Conservation (phyloP, 2,113 vertebrate genomes). For the Paramisgurnus dabryanus region DNA sequence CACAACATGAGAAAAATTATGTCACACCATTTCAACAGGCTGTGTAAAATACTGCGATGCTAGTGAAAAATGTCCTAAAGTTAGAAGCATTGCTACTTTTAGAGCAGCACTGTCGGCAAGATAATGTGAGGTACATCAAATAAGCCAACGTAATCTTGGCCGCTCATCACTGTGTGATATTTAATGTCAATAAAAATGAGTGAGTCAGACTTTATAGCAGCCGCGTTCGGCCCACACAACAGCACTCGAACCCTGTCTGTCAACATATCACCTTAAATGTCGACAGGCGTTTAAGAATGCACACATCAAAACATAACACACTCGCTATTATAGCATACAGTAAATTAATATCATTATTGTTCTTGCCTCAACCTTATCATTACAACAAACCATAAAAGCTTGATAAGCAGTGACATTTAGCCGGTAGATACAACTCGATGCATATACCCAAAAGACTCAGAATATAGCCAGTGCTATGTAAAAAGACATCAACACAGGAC, state of each 20-base stretch:
- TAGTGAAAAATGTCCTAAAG: background rate
- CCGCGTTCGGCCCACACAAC: slow-evolving; percentile 32
- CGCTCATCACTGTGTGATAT: slow-evolving; percentile 11
- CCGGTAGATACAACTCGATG: too few species aligned
- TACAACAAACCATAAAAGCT: too few species aligned
- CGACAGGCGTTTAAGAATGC: background rate
- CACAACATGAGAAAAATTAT: background rate
- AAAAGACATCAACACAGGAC: background rate
- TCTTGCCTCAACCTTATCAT: too few species aligned
- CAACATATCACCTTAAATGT: slow-evolving; percentile 20
- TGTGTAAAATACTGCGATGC: background rate
- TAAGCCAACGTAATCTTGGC: slow-evolving; percentile 7
- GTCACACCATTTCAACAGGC: too few species aligned
- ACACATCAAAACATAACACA: slow-evolving; percentile 41
- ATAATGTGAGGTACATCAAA: slow-evolving; percentile 2
- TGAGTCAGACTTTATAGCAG: slow-evolving; percentile 39
- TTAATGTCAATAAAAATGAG: slow-evolving; percentile 33
- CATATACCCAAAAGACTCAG: too few species aligned
- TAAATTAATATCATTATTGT: background rate
- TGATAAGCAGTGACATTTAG: too few species aligned
- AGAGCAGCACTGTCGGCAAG: background rate
- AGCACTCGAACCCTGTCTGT: background rate
- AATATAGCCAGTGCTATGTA: background rate
- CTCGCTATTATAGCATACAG: background rate
- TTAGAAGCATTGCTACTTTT: background rate